Base-by-base conservation (phyloP, 1,140 invertebrate species). In the Cyclina sinensis region DNA sequence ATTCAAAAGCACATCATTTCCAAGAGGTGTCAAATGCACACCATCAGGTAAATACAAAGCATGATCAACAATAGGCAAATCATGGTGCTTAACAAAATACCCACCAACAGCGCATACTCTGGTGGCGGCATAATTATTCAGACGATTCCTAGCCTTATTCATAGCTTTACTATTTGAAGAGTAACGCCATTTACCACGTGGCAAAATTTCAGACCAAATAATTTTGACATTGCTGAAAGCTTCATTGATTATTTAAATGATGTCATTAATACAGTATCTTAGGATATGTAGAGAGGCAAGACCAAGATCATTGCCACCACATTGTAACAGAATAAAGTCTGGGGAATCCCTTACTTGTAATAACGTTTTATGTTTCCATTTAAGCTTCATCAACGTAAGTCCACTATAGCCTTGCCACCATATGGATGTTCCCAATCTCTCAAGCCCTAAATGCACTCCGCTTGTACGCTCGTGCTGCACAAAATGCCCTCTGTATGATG, bases 171-270 rank as follows among this genome's bases (percentile, higher is more conserved):
- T 14, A 43, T 43, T 43, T 43, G 43, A 43, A 43, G 43, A 43
- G 43, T 43, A 43, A 43, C 43, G 43, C 43, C 43, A 43, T 43
- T 4, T 43, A 4, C 14, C 11, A 32, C 80, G 51, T 21, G 70
- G 79, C 16, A 83, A 24, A 35, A 88, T 81, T 73, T 81, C 30
- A 18, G 76, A 88, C 78, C 86, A 88, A 39, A 82, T 78, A 21
- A 82, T 73, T 9, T n/a, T 37, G 0, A 79, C 81, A 48, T 81
- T n/a, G n/a, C n/a, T n/a, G n/a, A 12, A 1, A 48, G 51, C 32
- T 43, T 59, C 16, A 16, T 46, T 59, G 54, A n/a, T 30, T 18
- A 82, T 37, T 30, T 48, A 12, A 57, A 82, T 16, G 24, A 32
- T 24, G 9, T 24, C 9, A 16, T 48, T 30, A 21, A 82, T 74